Evolutionary conservation across 2,888 invertebrate species (phyloP), one percentile per base, ranked within the genome.

Genomic region (Chrysomela aeneicollis): DNA sequence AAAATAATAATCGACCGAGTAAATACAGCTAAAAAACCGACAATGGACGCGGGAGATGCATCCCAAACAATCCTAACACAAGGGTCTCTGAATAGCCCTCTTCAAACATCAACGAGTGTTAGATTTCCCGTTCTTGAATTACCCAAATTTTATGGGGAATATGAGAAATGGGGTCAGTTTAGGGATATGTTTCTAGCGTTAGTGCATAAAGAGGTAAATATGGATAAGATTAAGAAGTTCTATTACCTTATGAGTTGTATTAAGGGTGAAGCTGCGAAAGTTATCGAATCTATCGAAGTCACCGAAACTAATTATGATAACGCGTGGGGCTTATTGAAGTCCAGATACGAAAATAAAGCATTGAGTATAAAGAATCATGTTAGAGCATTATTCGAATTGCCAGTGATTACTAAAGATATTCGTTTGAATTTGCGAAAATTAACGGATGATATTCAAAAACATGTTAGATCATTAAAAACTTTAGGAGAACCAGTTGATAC

Each of bases 281-380:
- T 68, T 2, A 62, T 68, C 19, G 18, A 63, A 21, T 32, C 59
- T 50, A 26, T 68, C 21, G 68, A 70, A 55, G 63, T 70, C 58
- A 55, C 63, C 35, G 70, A 47, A n/a, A 10, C 12, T 10, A 70
- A 68, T 68, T 70, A 70, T 46, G 17, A 21, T 12, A 15, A 58
- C 12, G 65, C 68, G 12, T 68, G 70, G 70, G 60, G 61, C 4
- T 17, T 70, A n/a, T 54, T 70, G 9, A 60, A 60, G 22, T 62
- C 67, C 22, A 52, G 69, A 15, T 69, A 26, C 47, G 52, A 68
- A 54, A 68, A 68, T 54, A 21, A 17, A 49, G 12, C 30, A 12
- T 47, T 64, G 47, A 52, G 66, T 12, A 21, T 68, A 47, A 61
- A 65, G 19, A 65, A 62, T 51, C 69, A 69, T 59, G 22, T 66